Conservation (phyloP, 1,140 invertebrate genomes). For the Diorhabda sublineata region DNA sequence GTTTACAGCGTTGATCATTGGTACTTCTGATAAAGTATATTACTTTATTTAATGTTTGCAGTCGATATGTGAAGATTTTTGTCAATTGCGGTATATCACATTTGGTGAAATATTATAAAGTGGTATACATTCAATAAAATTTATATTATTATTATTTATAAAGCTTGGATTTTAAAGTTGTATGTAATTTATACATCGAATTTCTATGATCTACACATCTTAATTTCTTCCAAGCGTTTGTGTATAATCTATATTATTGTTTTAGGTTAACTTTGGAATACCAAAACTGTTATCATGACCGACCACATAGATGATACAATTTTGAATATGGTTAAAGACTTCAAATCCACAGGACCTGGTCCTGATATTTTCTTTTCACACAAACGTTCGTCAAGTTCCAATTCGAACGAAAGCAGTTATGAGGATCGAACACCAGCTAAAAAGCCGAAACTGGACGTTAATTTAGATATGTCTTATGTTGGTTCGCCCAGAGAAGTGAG, state of each 20-base stretch:
- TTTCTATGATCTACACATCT: too few species aligned
- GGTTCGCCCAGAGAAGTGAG: constrained; percentile 59
- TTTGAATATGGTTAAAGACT: constrained; percentile 36
- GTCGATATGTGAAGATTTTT: too few species aligned
- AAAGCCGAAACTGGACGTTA: constrained; percentile 28
- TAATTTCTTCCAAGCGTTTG: too few species aligned
- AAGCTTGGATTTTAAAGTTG: too few species aligned
- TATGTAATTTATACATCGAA: too few species aligned
- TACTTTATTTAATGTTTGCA: too few species aligned
- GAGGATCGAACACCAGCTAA: constrained; percentile 35
- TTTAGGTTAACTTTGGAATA: not conserved
- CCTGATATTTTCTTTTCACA: constrained; percentile 25
- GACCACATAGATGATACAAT: constrained; percentile 35
- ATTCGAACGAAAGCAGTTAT: constrained; percentile 30
- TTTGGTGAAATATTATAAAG: too few species aligned
- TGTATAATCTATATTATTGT: not conserved
- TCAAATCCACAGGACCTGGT: constrained; percentile 27
- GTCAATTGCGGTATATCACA: too few species aligned
- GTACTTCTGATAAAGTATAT: too few species aligned
- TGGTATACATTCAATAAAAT: too few species aligned
- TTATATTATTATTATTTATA: too few species aligned
- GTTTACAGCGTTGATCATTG: not conserved
- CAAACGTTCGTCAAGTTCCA: constrained; percentile 36
- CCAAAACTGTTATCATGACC: constrained; percentile 8
- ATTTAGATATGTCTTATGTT: constrained; percentile 33